Base-by-base conservation (phyloP, 2,888 invertebrate species). In the Creontiades dilutus region DNA sequence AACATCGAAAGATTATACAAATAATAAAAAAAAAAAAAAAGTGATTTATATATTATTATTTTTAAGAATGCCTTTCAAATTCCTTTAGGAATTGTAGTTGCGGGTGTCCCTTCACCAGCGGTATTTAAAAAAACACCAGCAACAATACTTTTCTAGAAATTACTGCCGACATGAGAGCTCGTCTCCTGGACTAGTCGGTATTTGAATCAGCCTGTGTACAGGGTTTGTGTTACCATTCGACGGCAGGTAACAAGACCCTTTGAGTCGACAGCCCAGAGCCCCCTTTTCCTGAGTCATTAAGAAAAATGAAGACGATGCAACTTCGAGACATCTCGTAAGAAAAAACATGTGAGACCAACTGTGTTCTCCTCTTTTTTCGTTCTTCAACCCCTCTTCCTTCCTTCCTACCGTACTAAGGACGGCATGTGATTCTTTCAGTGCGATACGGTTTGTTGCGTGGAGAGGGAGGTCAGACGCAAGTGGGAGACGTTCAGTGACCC, bases 401-500 rank as follows among this genome's bases (percentile, higher is more conserved):
- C 23, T 11, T 7, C 0, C n/a, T n/a, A n/a, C n/a, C n/a, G n/a
- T n/a, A n/a, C n/a, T 2, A 27, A 11, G 68, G 23, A 23, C 68
- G 57, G n/a, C 57, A 57, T 57, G 57, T 57, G 57, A n/a, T n/a
- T 57, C 23, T 13, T 68, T 13, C 68, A 68, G 68, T 68, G 68
- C 68, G 68, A 68, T 68, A 68, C 11, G 5, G 19, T 23, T 19
- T 68, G 27, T 23, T 23, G 68, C 11, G 23, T 23, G 23, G 68
- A 78, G 78, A 78, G 78, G 78, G 78, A 47, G n/a, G 0, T 12
- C 75, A 75, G 27, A 37, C 12, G 37, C 28, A 9, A 27, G 76
- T 16, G 47, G 46, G 78, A 47, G 46, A 5, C 78, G 78, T 78
- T 78, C 78, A 78, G 78, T 78, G 78, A 78, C 78, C 78, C 46